phyloP scores from a whole-genome alignment of 2,888 invertebrate species.

The Junonia oenone region DNA sequence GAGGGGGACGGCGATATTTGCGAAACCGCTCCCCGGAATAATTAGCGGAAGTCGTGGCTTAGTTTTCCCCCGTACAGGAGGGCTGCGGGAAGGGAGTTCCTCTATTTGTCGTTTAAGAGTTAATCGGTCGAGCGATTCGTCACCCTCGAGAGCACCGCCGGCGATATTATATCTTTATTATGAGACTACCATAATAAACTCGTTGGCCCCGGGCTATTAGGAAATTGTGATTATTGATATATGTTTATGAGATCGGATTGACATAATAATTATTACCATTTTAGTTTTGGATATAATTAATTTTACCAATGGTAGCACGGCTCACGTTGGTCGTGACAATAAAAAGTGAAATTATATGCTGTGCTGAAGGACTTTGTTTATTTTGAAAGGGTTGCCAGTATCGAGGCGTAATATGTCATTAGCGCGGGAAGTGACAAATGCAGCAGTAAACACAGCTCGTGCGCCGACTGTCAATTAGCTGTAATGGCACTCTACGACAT shows the following conservation, averaged over 20 bases:
- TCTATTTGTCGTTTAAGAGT: conserved; percentile 80
- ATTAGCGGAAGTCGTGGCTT: conserved; percentile 79
- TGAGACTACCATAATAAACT: conserved; percentile 46
- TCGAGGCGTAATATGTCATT: conserved; percentile 57
- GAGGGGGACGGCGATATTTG: conserved; percentile 64
- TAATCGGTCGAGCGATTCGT: conserved; percentile 78
- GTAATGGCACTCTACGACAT: conserved; percentile 67
- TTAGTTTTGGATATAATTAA: neutral
- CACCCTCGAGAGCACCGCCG: conserved; percentile 69
- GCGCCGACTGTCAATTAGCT: conserved; percentile 66
- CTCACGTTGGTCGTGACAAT: neutral
- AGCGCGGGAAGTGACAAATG: conserved; percentile 70
- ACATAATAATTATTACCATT: neutral
- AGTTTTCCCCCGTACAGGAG: conserved; percentile 67
- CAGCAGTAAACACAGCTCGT: conserved; percentile 57
- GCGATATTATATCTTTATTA: conserved; percentile 76
- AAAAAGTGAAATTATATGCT: neutral
- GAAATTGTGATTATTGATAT: conserved; percentile 74
- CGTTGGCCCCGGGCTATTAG: conserved; percentile 63
- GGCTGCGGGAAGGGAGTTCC: conserved; percentile 69
- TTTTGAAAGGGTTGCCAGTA: conserved; percentile 51
- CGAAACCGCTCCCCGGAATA: conserved; percentile 67
- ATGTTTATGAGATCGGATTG: conserved; percentile 37
- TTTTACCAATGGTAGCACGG: neutral
- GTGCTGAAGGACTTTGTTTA: conserved; percentile 40